These are phyloP conservation scores for Podilymbus podiceps DNA, from an alignment of 2,113 vertebrate genomes.

Conservation along the genomic window DNA sequence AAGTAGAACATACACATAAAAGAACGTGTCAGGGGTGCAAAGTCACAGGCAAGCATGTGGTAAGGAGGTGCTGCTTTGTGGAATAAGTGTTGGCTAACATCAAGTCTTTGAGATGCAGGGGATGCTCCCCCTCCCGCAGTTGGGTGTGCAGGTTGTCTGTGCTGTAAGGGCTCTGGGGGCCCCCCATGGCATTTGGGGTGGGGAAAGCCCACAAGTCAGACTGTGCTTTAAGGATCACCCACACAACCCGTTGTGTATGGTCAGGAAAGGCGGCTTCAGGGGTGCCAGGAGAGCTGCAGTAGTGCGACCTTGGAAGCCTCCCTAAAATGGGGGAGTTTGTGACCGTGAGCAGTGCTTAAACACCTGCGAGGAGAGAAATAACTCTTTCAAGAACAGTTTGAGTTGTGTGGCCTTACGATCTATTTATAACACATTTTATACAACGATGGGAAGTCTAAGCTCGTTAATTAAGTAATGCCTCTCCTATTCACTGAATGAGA, in stretches of 20 bases:
- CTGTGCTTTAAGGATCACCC: neutral
- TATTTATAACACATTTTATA: neutral
- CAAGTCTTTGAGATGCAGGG: neutral
- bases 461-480: neutral
- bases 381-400: neutral
- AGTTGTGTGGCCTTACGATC: neutral
- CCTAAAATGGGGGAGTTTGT: neutral
- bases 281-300: neutral
- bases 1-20: neutral
- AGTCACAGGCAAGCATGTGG: accelerated
- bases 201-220: neutral
- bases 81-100: neutral
- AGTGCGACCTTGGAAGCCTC: neutral
- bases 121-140: no score
- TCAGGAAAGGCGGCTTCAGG: neutral
- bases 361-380: neutral
- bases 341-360: neutral
- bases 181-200: neutral
- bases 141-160: neutral
- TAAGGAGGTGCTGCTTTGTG: neutral
- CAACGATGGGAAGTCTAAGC: neutral
- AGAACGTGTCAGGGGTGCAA: neutral
- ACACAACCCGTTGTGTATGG: neutral
- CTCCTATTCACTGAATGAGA: neutral
- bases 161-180: neutral